phyloP scores from a whole-genome alignment of 2,797 vertebrate genomes.

The Trachurus trachurus region DNA sequence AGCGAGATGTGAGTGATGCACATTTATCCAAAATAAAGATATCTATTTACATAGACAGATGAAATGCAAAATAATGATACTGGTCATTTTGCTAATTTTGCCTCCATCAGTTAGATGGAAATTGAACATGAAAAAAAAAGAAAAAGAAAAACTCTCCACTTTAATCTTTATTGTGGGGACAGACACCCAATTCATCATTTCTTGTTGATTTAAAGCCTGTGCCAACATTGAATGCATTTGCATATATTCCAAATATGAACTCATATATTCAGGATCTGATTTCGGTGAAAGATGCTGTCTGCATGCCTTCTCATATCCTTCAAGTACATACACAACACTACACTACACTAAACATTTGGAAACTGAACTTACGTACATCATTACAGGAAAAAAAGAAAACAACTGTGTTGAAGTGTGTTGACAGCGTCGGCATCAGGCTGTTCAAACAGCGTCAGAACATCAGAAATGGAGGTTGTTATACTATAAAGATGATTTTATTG shows the following conservation, averaged over 20 bases:
- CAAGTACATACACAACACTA: constrained; percentile 10
- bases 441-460: not conserved
- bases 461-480: constrained; percentile 4
- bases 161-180: constrained; percentile 57
- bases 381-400: constrained; percentile 23
- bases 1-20: constrained; percentile 41
- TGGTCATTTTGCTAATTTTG: constrained; percentile 25
- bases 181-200: constrained; percentile 27
- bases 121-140: constrained; percentile 37
- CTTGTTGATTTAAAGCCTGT: constrained; percentile 55
- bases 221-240: constrained; percentile 38
- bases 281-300: not conserved
- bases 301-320: constrained; percentile 9
- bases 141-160: constrained; percentile 19
- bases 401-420: constrained; percentile 20
- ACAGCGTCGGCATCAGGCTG: constrained; percentile 13
- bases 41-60: constrained; percentile 2
- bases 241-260: constrained; percentile 47
- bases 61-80: constrained; percentile 27
- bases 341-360: constrained; percentile 42
- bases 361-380: constrained; percentile 38
- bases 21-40: constrained; percentile 32
- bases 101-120: constrained; percentile 24
- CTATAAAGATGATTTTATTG: constrained; percentile 12
- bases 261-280: constrained; percentile 41